Conservation (phyloP, 2,113 vertebrate genomes). For the Ceratotherium simum region DNA sequence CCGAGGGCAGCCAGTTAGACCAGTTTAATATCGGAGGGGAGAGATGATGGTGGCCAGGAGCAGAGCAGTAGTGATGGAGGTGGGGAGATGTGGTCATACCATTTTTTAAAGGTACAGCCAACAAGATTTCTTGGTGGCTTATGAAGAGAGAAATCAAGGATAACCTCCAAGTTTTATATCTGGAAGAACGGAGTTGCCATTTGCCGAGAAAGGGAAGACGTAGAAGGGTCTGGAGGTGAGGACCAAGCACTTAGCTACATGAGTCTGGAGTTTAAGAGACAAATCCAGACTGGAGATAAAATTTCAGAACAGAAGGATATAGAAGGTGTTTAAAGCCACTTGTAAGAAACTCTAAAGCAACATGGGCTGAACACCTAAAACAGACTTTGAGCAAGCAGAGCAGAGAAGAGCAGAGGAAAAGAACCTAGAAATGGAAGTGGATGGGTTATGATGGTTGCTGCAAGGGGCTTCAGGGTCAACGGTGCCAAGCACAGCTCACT, state of each 20-base stretch:
- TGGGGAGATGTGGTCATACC: background rate
- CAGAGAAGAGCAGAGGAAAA: background rate
- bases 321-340: background rate
- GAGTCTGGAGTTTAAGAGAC: background rate
- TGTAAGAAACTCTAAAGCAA: background rate
- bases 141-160: background rate
- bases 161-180: background rate
- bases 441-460: background rate
- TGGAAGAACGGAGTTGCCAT: background rate
- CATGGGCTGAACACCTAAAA: background rate
- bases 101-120: background rate
- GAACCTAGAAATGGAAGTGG: background rate
- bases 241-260: background rate
- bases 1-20: background rate
- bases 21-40: background rate
- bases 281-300: background rate
- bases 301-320: background rate
- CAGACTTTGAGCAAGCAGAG: background rate
- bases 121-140: background rate
- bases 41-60: background rate
- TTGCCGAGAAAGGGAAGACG: background rate
- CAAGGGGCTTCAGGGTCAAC: background rate
- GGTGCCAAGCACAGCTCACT: background rate
- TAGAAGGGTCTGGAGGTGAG: background rate
- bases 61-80: background rate